Conservation (phyloP, 2,888 invertebrate species). For the Nebria salina region DNA sequence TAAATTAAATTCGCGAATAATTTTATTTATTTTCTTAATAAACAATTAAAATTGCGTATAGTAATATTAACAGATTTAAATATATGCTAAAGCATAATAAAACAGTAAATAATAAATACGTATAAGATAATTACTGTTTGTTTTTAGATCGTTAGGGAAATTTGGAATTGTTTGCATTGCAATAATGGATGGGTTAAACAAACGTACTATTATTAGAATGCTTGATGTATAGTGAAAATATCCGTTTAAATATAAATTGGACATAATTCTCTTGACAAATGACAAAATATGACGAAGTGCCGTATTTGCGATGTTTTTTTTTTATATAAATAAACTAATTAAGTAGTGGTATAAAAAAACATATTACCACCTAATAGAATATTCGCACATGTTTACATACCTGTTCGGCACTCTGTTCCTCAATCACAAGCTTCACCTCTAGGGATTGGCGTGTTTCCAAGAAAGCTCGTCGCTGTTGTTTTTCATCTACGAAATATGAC, state of each 20-base stretch:
- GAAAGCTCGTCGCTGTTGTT: constrained; percentile 88
- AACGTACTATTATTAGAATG: not conserved
- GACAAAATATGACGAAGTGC: too few relatives aligned
- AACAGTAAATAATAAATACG: not conserved
- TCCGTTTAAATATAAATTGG: not conserved
- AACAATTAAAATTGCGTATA: too few relatives aligned
- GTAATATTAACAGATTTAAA: too few relatives aligned
- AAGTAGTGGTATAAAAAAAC: too few relatives aligned
- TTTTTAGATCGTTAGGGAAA: not conserved
- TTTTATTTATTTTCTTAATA: too few relatives aligned
- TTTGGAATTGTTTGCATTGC: not conserved
- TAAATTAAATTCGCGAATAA: too few relatives aligned
- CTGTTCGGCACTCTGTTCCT: constrained; percentile 93
- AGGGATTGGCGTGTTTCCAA: constrained; percentile 90
- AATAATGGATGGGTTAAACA: not conserved
- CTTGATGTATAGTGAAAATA: not conserved
- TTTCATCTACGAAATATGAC: constrained; percentile 80
- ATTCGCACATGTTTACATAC: constrained; percentile 60
- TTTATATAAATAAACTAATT: too few relatives aligned
- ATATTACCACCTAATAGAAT: not conserved
- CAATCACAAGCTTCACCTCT: constrained; percentile 90
- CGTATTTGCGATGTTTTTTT: too few relatives aligned
- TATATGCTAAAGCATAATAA: not conserved
- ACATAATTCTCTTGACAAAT: not conserved
- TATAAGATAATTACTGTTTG: not conserved